phyloP scores from a whole-genome alignment of 2,113 vertebrate genomes.

The Corythornis madagascariensis region DNA sequence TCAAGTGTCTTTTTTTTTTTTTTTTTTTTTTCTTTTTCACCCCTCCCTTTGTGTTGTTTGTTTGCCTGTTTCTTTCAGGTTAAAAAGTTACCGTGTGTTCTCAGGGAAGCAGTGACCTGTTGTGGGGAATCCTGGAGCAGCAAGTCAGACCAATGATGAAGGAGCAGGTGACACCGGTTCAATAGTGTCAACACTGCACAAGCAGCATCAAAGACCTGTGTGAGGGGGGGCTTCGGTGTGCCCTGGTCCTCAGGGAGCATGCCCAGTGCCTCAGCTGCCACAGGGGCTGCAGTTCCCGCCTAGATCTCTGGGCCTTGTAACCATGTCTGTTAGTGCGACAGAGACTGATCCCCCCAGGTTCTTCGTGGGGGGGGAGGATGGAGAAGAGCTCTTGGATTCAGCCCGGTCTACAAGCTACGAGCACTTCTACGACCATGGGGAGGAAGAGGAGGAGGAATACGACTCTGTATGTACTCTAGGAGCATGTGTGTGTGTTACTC shows the following conservation, averaged over 20 bases:
- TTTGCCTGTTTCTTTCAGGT: slow-evolving; percentile 25
- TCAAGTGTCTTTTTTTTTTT: neutral
- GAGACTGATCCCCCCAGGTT: slow-evolving; percentile 82
- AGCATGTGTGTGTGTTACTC: neutral
- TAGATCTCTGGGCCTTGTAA: slow-evolving; percentile 37
- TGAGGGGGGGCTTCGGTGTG: neutral
- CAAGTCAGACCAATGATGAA: slow-evolving; percentile 8
- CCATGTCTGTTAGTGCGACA: slow-evolving; percentile 76
- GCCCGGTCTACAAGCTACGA: slow-evolving; percentile 76
- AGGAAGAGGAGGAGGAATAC: slow-evolving; percentile 88
- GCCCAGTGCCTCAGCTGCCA: neutral
- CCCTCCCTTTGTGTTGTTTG: neutral
- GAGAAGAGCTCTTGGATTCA: slow-evolving; percentile 80
- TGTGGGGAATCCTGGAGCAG: slow-evolving; percentile 8
- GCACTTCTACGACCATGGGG: slow-evolving; percentile 82
- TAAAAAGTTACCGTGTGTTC: neutral
- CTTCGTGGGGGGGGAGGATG: slow-evolving; percentile 86
- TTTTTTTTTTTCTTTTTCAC: too few species aligned
- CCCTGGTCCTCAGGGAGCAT: slow-evolving; percentile 7
- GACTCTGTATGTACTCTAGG: slow-evolving; percentile 81
- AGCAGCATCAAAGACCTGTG: neutral
- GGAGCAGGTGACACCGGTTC: slow-evolving; percentile 57
- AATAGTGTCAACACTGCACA: slow-evolving; percentile 15
- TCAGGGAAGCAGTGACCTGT: slow-evolving; percentile 30
- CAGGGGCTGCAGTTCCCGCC: slow-evolving; percentile 13